Evolutionary conservation across 1,140 invertebrate species (phyloP), one percentile per base, ranked within the genome.

Genomic region (Drosophila rufa): DNA sequence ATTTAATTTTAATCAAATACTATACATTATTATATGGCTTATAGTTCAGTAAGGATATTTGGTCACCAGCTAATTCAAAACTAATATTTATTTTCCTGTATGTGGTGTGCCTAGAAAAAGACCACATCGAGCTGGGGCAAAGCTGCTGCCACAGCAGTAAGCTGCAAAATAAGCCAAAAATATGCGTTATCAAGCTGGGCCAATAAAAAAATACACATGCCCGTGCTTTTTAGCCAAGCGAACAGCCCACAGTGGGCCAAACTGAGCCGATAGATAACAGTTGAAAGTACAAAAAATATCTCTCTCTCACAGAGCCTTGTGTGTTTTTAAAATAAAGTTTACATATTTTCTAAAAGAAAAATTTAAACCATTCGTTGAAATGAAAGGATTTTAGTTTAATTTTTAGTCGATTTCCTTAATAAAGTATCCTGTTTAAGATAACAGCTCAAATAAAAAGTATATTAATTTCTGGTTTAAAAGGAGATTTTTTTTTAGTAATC

Each of bases 131-230:
- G 61, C 50, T 60, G 71, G 59, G 67, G 12, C 68, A 81, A 89
- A 89, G 83, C 80, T 89, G 84, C 80, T 89, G 80, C 69, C 85
- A 79, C 85, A 89, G 84, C 85, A 89, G 80, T 89, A 84, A 83
- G 80, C 84, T 89, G 80, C 84, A 80, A 89, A 86, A 84, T 89
- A 89, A 89, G 85, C 84, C 84, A 89, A 89, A 89, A 89, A 84
- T 89, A 89, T 89, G 84, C 84, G 82, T 86, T 86, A 86, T 85
- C 82, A 86, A 85, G 82, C 66, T 80, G 59, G 70, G 83, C 84
- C 84, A 84, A 89, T 84, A 89, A 80, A 84, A 84, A 89, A 77
- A 75, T 51, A 75, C 43, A 73, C 48, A 59, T 27, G 64, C 47
- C 48, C 40, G 33, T 56, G 61, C 36, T 59, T 59, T 64, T 64